These are phyloP conservation scores for Macroteleia sp. DNA, from an alignment of 2,888 invertebrate species.

Conservation along the genomic window DNA sequence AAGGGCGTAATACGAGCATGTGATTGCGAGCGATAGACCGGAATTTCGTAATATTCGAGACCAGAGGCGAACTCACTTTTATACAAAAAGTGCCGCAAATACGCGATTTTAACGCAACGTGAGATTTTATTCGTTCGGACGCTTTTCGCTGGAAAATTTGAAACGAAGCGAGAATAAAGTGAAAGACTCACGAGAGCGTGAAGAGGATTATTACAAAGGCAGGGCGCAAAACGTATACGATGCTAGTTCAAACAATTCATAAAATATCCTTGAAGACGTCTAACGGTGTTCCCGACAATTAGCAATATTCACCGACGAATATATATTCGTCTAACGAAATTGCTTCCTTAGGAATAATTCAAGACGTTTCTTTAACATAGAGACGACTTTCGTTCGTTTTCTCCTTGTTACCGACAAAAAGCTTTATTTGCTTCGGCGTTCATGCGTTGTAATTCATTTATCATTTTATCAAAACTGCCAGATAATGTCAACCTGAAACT, in stretches of 20 bases:
- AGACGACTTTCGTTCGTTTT: not conserved
- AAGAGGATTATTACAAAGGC: constrained; percentile 59
- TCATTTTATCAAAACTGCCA: too few relatives aligned
- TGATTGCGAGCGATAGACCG: constrained; percentile 45
- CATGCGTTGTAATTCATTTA: not conserved
- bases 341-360: not conserved
- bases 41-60: constrained; percentile 46
- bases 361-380: not conserved
- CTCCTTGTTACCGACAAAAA: not conserved
- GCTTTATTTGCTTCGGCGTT: not conserved
- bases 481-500: not conserved
- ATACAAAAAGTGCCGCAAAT: constrained; percentile 51
- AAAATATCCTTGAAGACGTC: constrained; percentile 35
- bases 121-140: constrained; percentile 58
- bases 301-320: constrained; percentile 1
- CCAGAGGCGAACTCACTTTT: constrained; percentile 26
- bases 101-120: constrained; percentile 55
- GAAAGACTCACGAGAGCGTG: constrained; percentile 50
- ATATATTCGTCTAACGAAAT: not conserved
- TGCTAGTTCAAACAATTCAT: constrained; percentile 45
- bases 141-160: constrained; percentile 52
- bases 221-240: constrained; percentile 40
- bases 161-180: constrained; percentile 56
- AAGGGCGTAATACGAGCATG: constrained; percentile 19
- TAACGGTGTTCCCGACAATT: constrained; percentile 8